Conservation (phyloP, 1,140 invertebrate genomes). For the Brachionus angularis region DNA sequence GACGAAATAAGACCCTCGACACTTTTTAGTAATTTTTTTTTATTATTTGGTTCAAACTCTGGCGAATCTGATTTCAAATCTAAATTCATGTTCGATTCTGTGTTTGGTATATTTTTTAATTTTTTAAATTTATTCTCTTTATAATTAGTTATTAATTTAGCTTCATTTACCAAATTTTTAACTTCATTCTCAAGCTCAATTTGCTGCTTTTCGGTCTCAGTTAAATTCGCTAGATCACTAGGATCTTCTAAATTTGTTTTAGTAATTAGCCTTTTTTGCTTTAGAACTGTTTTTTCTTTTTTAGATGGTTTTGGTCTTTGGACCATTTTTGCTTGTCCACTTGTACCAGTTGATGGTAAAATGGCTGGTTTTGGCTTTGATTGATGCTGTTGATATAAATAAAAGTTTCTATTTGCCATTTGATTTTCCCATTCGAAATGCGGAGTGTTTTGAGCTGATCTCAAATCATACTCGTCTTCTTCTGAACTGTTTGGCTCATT, state of each 20-base stretch:
- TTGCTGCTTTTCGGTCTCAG: neutral
- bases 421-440: no score
- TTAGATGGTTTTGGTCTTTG: constrained; percentile 28
- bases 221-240: neutral
- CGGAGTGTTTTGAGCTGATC: constrained; percentile 25
- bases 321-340: neutral
- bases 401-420: no score
- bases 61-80: neutral
- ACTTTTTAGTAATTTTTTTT: constrained; percentile 33
- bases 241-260: neutral
- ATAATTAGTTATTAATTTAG: constrained; percentile 2
- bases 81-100: no score
- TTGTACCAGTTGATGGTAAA: constrained; percentile 2
- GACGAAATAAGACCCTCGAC: constrained; percentile 32
- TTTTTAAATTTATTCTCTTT: no score
- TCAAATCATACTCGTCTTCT: neutral
- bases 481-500: neutral
- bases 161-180: constrained; percentile 9
- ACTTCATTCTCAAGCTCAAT: constrained; percentile 24
- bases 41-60: no score
- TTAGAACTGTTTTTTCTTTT: constrained; percentile 19
- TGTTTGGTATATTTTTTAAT: no score
- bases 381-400: no score
- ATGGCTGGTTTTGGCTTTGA: constrained; percentile 36
- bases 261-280: neutral